A percentile compares a stretch with the other conserved stretches of the same genome.
Conservation (phyloP, 2,888 invertebrate species). For the Platypus cylindrus region DNA sequence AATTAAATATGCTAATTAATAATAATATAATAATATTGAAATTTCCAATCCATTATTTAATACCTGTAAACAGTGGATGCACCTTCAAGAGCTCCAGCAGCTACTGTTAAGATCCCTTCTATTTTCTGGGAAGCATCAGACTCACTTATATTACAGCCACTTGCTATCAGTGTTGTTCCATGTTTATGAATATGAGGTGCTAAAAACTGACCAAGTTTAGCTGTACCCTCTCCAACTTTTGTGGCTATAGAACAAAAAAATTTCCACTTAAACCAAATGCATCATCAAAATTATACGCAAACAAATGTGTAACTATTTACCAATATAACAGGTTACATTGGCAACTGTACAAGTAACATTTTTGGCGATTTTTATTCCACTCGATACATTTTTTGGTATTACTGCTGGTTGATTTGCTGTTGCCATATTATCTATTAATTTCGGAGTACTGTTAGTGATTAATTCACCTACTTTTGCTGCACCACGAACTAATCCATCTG, state of each 20-base stretch:
- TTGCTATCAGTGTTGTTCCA: constrained; percentile 45
- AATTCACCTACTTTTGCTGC: constrained; percentile 51
- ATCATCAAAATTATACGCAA: background rate
- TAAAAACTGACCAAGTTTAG: constrained; percentile 49
- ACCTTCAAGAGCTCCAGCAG: constrained; percentile 58
- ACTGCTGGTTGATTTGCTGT: constrained; percentile 36
- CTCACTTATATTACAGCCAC: constrained; percentile 41
- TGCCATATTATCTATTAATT: constrained; percentile 43
- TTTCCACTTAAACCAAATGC: too few species aligned
- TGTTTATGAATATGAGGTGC: constrained; percentile 57
- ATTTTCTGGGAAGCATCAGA: constrained; percentile 42
- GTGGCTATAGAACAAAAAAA: constrained; percentile 31
- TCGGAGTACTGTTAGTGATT: constrained; percentile 47
- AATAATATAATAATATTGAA: background rate
- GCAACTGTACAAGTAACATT: constrained; percentile 54
- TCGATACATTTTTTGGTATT: constrained; percentile 42
- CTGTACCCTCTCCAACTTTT: constrained; percentile 53
- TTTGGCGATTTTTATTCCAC: constrained; percentile 49
- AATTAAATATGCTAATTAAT: background rate
- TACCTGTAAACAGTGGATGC: constrained; percentile 51
- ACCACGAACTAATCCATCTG: constrained; percentile 51
- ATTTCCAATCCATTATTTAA: background rate
- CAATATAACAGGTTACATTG: constrained; percentile 52
- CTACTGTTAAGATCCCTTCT: constrained; percentile 49
- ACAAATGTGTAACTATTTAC: constrained; percentile 32